phyloP scores from a whole-genome alignment of 2,888 invertebrate species.

The Drosophila percnosoma region DNA sequence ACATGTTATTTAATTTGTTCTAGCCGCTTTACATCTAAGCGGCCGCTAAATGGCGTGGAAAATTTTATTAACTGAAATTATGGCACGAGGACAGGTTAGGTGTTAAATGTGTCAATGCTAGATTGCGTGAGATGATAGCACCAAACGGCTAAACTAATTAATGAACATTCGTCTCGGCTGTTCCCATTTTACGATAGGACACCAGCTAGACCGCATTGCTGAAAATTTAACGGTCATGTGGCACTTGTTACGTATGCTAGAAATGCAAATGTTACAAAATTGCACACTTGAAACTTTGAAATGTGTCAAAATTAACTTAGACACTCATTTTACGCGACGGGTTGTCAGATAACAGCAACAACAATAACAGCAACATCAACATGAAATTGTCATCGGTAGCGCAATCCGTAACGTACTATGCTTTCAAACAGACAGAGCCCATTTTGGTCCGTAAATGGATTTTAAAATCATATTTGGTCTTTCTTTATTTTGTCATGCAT shows the following conservation, averaged over 20 bases:
- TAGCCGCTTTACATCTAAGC: slow-evolving; percentile 28
- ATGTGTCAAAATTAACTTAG: slow-evolving; percentile 62
- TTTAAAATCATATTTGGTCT: slow-evolving; percentile 55
- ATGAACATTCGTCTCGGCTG: slow-evolving; percentile 9
- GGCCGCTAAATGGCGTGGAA: slow-evolving; percentile 68
- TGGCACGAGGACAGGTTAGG: not conserved
- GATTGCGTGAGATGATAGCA: slow-evolving; percentile 47
- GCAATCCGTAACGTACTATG: slow-evolving; percentile 57
- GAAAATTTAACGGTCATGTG: slow-evolving; percentile 24
- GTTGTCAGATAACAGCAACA: slow-evolving; percentile 19
- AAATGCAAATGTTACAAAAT: slow-evolving; percentile 67
- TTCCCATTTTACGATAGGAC: not conserved
- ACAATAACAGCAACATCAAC: slow-evolving; percentile 11
- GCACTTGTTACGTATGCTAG: slow-evolving; percentile 40
- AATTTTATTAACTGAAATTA: slow-evolving; percentile 58
- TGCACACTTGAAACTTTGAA: slow-evolving; percentile 66
- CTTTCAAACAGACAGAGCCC: slow-evolving; percentile 39
- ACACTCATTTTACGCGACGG: slow-evolving; percentile 55
- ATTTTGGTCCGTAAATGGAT: slow-evolving; percentile 50
- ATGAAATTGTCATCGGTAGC: slow-evolving; percentile 47
- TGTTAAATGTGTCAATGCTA: slow-evolving; percentile 68
- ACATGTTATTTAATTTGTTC: slow-evolving; percentile 21
- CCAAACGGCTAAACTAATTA: slow-evolving; percentile 17
- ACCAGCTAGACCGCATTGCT: slow-evolving; percentile 11
- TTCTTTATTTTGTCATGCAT: slow-evolving; percentile 53